These are phyloP conservation scores for Lithobius niger DNA, from an alignment of 1,140 invertebrate genomes.

Conservation along the genomic window DNA sequence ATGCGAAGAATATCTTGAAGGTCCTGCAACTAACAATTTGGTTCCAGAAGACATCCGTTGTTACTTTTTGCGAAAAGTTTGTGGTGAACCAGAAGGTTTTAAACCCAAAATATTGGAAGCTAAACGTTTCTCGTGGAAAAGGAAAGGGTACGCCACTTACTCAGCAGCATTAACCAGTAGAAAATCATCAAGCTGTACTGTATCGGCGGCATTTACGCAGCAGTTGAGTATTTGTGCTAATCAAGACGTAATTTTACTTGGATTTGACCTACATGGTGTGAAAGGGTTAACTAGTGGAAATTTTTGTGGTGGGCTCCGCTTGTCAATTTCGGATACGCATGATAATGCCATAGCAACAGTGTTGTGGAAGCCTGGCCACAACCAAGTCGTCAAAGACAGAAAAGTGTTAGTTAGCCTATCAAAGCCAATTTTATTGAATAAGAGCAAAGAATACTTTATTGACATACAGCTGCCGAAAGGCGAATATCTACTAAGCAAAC, in stretches of 20 bases:
- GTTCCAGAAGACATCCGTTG: background rate
- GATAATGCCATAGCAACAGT: background rate
- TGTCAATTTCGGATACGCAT: background rate
- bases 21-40: background rate
- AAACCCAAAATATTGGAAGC: background rate
- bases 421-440: background rate
- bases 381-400: background rate
- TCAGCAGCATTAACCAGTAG: background rate
- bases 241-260: background rate
- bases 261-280: background rate
- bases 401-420: background rate
- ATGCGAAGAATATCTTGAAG: background rate
- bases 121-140: background rate
- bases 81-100: background rate
- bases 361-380: background rate
- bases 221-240: background rate
- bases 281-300: background rate
- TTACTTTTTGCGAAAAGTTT: background rate
- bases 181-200: background rate
- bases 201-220: background rate
- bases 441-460: background rate
- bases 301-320: background rate
- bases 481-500: background rate
- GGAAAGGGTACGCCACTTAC: background rate
- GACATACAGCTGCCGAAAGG: background rate